These are phyloP conservation scores for Petrolisthes cinctipes DNA, from an alignment of 2,888 invertebrate genomes.

Conservation along the genomic window DNA sequence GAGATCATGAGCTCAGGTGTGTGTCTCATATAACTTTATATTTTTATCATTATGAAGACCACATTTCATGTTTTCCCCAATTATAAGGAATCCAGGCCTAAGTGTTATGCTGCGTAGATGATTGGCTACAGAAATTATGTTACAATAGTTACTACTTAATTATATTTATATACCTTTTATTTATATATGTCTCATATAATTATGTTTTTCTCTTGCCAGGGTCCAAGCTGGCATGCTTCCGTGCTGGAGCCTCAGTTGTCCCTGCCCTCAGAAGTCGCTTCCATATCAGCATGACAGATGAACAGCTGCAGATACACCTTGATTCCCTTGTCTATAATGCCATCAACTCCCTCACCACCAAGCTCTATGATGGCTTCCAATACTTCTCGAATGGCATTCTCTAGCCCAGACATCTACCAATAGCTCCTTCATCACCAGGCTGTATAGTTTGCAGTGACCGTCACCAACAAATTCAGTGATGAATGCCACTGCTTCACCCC, in stretches of 20 bases:
- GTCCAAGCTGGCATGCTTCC: conserved; percentile 95
- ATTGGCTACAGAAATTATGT: background rate
- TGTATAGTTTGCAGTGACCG: no score
- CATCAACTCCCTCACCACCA: conserved; percentile 94
- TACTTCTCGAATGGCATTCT: conserved; percentile 98
- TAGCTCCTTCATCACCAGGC: no score
- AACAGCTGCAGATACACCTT: conserved; percentile 91
- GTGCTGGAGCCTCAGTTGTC: conserved; percentile 91
- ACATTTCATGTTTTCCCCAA: background rate
- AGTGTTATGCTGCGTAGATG: background rate
- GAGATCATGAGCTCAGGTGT: conserved; percentile 97
- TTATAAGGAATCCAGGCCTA: background rate
- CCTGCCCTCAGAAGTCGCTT: conserved; percentile 91
- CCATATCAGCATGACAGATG: conserved; percentile 93
- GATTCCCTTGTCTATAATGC: conserved; percentile 95
- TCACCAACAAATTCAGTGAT: no score
- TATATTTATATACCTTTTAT: no score
- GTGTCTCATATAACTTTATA: conserved; percentile 38
- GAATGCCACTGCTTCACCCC: no score
- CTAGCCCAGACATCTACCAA: conserved; percentile 68
- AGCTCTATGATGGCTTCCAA: conserved; percentile 98
- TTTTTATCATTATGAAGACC: background rate
- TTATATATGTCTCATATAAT: no score
- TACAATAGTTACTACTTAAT: background rate
- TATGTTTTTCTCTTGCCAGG: conserved; percentile 73